Percentiles rank a stretch among this genome's conserved stretches.
Evolutionary conservation across 30 jellyfish, hydroid and myxozoan genomes (phyloP).

Genomic region (Turritopsis dohrnii): DNA sequence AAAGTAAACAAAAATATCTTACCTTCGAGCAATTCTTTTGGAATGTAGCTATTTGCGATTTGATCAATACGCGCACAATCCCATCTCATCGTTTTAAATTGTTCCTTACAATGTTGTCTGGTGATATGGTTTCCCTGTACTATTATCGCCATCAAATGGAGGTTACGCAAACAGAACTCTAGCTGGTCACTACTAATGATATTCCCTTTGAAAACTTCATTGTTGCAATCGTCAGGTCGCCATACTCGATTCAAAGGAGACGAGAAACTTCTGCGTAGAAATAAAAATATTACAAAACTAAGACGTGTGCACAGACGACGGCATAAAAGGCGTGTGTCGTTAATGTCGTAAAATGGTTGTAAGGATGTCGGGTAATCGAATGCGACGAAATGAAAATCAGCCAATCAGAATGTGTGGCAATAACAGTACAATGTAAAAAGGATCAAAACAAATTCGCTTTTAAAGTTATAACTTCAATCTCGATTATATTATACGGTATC

Average conservation of each 20-base stretch:
- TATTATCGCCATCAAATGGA: neutral
- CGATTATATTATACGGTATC: too few relatives aligned
- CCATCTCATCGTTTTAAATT: neutral
- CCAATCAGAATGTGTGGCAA: too few relatives aligned
- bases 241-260: neutral
- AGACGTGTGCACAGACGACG: too few relatives aligned
- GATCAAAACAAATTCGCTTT: too few relatives aligned
- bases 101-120: neutral
- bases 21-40: neutral
- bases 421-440: too few relatives aligned
- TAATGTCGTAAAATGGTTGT: neutral
- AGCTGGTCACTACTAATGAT: neutral
- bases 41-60: neutral
- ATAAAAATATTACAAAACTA: neutral
- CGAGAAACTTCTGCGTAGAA: neutral
- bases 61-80: neutral
- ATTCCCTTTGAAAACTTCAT: neutral
- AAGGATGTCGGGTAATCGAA: too few relatives aligned
- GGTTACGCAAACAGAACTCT: neutral
- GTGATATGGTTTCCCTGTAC: neutral
- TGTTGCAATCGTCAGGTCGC: conserved; percentile 1
- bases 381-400: too few relatives aligned
- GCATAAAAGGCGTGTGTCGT: too few relatives aligned
- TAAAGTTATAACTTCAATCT: too few relatives aligned
- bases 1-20: neutral